Evolutionary conservation across 1,140 invertebrate genomes (phyloP).

Genomic region (Telenomus remus): DNA sequence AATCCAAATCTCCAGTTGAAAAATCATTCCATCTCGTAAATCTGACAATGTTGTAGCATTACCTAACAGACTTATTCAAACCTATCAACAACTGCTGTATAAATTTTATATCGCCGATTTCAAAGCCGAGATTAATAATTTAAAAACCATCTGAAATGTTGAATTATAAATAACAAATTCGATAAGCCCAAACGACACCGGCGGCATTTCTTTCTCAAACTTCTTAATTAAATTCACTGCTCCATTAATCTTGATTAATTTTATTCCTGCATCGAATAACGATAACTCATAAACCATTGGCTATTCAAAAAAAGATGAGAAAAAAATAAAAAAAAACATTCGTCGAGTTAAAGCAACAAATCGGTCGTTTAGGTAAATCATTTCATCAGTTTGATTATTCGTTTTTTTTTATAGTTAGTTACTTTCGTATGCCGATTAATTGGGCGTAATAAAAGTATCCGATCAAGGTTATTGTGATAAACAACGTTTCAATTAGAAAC

Average conservation of each 20-base stretch:
- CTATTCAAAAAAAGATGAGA: not conserved
- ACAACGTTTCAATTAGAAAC: constrained; percentile 71
- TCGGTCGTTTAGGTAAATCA: constrained; percentile 13
- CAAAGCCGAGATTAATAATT: no score
- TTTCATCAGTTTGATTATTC: constrained; percentile 34
- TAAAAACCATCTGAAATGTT: no score
- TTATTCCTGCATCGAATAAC: constrained; percentile 29
- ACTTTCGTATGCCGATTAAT: constrained; percentile 34
- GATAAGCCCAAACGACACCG: no score
- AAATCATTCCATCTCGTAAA: no score
- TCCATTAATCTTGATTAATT: constrained; percentile 47
- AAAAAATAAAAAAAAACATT: constrained; percentile 17
- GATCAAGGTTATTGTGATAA: constrained; percentile 56
- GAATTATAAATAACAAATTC: no score
- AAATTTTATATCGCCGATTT: no score
- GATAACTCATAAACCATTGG: constrained; percentile 38
- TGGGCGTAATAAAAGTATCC: constrained; percentile 47
- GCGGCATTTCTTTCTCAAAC: no score
- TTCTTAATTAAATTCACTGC: constrained; percentile 45
- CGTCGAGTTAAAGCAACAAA: constrained; percentile 33
- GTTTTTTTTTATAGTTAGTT: constrained; percentile 36
- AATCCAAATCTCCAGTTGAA: no score
- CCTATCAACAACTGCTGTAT: no score
- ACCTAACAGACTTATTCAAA: no score
- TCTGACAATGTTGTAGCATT: no score